Evolutionary conservation across 2,888 invertebrate species (phyloP).

Genomic region (Euplexia lucipara): DNA sequence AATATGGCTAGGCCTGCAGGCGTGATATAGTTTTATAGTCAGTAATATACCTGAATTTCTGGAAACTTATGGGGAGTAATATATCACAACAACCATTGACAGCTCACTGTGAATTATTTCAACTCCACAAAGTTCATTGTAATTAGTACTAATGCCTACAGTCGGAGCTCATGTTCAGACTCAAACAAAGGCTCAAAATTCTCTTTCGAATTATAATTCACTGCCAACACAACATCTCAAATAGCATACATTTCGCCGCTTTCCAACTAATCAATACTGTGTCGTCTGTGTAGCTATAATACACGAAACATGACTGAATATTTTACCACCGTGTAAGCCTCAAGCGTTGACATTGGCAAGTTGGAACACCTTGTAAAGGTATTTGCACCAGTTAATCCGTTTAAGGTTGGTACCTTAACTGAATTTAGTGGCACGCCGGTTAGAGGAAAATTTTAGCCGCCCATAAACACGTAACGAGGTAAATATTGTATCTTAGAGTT

Average conservation of each 20-base stretch:
- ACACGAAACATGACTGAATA: constrained; percentile 32
- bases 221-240: background rate
- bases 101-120: background rate
- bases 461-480: constrained; percentile 31
- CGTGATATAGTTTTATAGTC: no score
- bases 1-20: no score
- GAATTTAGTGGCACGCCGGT: constrained; percentile 49
- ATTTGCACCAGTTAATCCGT: constrained; percentile 62
- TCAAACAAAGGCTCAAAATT: background rate
- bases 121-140: background rate
- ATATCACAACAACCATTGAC: background rate
- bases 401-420: constrained; percentile 54
- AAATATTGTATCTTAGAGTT: constrained; percentile 21
- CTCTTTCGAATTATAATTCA: background rate
- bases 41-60: no score
- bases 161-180: background rate
- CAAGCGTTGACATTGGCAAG: constrained; percentile 25
- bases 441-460: constrained; percentile 41
- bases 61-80: background rate
- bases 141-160: background rate
- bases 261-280: constrained; percentile 19
- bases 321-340: constrained; percentile 27
- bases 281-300: constrained; percentile 15
- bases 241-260: background rate
- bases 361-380: constrained; percentile 51